phyloP scores from a whole-genome alignment of 2,888 invertebrate species.

The Allolobophora icterica region DNA sequence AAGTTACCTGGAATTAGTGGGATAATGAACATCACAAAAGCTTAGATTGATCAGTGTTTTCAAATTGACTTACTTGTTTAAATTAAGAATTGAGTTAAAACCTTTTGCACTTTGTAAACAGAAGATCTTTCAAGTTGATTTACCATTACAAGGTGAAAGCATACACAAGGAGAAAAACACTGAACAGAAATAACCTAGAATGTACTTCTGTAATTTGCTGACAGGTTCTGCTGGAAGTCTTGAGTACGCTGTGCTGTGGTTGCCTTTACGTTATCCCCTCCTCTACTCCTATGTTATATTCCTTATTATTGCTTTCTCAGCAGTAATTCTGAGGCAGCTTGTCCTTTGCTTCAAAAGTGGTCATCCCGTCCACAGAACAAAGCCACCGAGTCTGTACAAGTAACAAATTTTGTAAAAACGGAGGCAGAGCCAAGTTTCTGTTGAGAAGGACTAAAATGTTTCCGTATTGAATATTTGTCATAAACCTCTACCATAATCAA shows the following conservation, averaged over 20 bases:
- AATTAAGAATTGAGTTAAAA: background rate
- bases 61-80: background rate
- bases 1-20: background rate
- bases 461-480: too few species aligned
- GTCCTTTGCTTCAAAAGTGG: background rate
- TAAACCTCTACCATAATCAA: too few species aligned
- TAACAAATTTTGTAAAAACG: background rate
- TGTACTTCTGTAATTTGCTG: background rate
- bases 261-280: constrained; percentile 73
- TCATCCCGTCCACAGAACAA: background rate
- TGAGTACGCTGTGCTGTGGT: constrained; percentile 79
- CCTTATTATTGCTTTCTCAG: background rate
- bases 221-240: constrained; percentile 55
- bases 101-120: background rate
- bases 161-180: background rate
- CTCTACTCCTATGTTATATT: constrained; percentile 32
- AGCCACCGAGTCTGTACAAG: background rate
- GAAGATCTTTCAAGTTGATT: background rate
- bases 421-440: background rate
- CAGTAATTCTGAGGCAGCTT: background rate
- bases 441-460: too few species aligned
- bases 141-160: background rate
- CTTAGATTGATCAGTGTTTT: background rate
- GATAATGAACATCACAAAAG: background rate
- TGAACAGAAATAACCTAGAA: background rate